Evolutionary conservation across 2,113 vertebrate genomes (phyloP).

Genomic region (Anser brachyrhynchus): DNA sequence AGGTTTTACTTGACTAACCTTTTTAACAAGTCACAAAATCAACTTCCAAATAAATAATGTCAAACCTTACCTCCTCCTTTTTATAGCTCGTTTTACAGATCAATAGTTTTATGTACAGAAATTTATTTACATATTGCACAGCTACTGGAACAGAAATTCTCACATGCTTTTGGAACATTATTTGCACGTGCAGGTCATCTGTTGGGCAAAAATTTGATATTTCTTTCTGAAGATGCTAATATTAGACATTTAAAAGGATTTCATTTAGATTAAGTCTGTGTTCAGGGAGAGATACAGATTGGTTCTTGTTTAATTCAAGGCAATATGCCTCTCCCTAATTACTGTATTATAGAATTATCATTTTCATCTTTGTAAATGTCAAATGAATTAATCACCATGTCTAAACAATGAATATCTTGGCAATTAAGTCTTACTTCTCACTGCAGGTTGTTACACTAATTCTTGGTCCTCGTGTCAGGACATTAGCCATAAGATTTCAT

Average conservation of each 20-base stretch:
- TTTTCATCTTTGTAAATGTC: constrained; percentile 29
- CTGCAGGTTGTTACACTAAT: background rate
- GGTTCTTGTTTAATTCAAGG: background rate
- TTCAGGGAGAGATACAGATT: background rate
- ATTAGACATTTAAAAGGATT: background rate
- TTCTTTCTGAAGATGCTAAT: too few relatives aligned
- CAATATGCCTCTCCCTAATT: background rate
- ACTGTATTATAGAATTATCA: background rate
- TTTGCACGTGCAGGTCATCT: background rate
- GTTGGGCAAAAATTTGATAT: background rate
- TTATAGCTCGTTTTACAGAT: background rate
- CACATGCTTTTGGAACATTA: background rate
- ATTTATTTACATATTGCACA: background rate
- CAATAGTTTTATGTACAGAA: background rate
- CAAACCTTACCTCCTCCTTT: background rate
- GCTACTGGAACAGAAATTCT: background rate
- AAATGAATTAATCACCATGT: constrained; percentile 2
- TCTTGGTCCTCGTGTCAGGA: background rate
- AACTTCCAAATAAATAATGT: background rate
- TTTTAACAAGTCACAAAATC: background rate
- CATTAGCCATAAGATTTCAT: background rate
- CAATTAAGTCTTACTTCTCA: constrained; percentile 23
- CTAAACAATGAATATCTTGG: background rate
- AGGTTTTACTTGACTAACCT: background rate
- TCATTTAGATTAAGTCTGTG: background rate